Evolutionary conservation across 2,113 vertebrate species (phyloP).

Genomic region (Paraplagusia blochii): DNA sequence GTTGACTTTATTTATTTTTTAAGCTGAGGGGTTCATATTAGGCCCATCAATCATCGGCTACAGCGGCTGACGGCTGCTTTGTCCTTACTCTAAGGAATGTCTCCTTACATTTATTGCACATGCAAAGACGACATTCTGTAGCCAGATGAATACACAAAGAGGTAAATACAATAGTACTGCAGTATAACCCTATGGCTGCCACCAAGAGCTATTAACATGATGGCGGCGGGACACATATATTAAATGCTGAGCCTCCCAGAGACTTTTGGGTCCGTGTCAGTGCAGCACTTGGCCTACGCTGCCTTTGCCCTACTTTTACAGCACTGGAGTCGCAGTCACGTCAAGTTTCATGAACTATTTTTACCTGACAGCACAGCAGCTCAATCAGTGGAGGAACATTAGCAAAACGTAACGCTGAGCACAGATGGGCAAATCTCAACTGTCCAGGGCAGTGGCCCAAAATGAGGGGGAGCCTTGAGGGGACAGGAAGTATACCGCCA

Average conservation of each 20-base stretch:
- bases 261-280: conserved; percentile 15
- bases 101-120: neutral
- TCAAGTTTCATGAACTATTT: conserved; percentile 27
- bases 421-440: conserved; percentile 15
- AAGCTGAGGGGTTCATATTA: conserved; percentile 3
- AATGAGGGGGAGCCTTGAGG: neutral
- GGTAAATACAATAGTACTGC: conserved; percentile 6
- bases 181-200: neutral
- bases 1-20: conserved; percentile 6
- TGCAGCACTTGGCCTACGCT: conserved; percentile 25
- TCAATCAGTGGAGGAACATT: conserved; percentile 30
- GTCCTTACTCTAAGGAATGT: neutral
- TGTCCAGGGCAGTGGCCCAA: conserved; percentile 19
- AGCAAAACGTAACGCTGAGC: conserved; percentile 14
- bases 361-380: conserved; percentile 25
- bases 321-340: conserved; percentile 23
- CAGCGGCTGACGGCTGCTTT: conserved; percentile 7
- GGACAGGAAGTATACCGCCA: neutral
- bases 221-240: conserved; percentile 13
- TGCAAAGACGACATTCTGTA: neutral
- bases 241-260: conserved; percentile 19
- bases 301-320: conserved; percentile 43
- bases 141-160: conserved; percentile 10
- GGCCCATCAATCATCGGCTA: conserved; percentile 5
- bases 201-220: neutral